Percentiles rank a stretch among this genome's conserved stretches.
These are phyloP conservation scores for Apodemus agrarius DNA, from an alignment of 2,797 vertebrate species.

Conservation along the genomic window DNA sequence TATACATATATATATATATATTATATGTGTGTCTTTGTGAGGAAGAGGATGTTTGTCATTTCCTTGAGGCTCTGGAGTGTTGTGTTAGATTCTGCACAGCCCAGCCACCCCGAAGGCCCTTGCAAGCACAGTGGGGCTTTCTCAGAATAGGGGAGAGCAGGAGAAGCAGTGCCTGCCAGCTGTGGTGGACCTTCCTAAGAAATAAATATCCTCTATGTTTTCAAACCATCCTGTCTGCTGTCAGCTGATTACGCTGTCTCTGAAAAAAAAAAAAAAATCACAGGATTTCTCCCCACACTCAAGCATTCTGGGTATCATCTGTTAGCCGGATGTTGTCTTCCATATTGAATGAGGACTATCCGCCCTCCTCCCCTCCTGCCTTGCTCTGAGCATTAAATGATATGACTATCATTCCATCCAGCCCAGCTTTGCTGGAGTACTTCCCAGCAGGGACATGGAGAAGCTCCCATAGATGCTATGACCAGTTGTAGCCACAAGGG, in stretches of 20 bases:
- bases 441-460: background rate
- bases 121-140: constrained; percentile 63
- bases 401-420: background rate
- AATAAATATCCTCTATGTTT: constrained; percentile 83
- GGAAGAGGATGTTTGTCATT: constrained; percentile 74
- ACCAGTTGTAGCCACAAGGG: constrained; percentile 44
- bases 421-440: background rate
- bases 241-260: constrained; percentile 14
- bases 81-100: constrained; percentile 57
- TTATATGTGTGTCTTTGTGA: constrained; percentile 72
- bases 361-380: background rate
- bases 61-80: constrained; percentile 82
- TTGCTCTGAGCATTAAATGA: background rate
- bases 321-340: background rate
- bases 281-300: background rate
- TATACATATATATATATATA: constrained; percentile 74
- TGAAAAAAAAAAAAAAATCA: background rate
- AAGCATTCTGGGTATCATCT: background rate
- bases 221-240: constrained; percentile 67
- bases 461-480: background rate
- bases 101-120: constrained; percentile 39
- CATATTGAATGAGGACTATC: background rate
- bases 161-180: constrained; percentile 62
- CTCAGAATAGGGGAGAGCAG: background rate
- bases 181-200: constrained; percentile 71